phyloP scores from a whole-genome alignment of 1,140 invertebrate species.

The Ceratosolen solmsi region DNA sequence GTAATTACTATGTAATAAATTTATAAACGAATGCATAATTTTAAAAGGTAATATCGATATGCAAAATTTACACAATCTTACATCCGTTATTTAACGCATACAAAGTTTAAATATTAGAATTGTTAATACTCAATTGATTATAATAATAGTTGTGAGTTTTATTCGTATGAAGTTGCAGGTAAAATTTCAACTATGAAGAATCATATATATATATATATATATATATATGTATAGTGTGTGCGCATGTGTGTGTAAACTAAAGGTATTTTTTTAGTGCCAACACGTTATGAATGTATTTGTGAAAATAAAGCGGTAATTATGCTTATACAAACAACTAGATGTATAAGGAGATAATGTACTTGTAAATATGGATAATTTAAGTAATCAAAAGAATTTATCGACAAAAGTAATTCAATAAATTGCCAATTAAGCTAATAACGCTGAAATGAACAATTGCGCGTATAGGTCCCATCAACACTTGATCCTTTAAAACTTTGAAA shows the following conservation, averaged over 20 bases:
- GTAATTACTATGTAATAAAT: neutral
- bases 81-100: neutral
- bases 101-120: neutral
- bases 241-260: no score
- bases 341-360: neutral
- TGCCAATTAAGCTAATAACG: neutral
- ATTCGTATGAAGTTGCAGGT: neutral
- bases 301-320: neutral
- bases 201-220: no score
- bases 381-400: neutral
- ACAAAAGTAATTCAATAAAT: neutral
- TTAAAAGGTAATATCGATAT: neutral
- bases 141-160: neutral
- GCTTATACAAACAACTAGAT: neutral
- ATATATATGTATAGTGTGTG: neutral
- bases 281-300: neutral
- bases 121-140: neutral
- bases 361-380: neutral
- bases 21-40: neutral
- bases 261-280: no score
- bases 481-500: neutral
- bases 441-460: neutral
- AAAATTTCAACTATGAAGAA: neutral
- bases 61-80: neutral
- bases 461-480: constrained; percentile 21